Evolutionary conservation across 2,113 vertebrate species (phyloP).

Genomic region (Eublepharis macularius): DNA sequence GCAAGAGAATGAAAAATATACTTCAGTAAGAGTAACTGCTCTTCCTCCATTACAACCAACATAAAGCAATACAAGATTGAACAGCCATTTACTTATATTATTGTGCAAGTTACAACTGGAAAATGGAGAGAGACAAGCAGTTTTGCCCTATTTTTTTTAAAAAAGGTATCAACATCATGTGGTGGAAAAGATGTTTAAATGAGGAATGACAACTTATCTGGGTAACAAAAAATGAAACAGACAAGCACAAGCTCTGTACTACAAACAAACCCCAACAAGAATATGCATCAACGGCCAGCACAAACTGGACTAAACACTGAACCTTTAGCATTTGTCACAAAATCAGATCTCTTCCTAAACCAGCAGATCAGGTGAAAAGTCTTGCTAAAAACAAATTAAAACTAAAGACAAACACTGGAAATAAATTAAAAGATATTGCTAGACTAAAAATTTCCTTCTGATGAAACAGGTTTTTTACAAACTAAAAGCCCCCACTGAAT

Average conservation of each 20-base stretch:
- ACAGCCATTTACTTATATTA: conserved; percentile 79
- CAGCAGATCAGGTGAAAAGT: conserved; percentile 74
- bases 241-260: conserved; percentile 76
- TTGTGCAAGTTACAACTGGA: conserved; percentile 75
- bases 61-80: conserved; percentile 78
- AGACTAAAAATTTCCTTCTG: conserved; percentile 68
- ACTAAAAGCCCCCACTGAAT: conserved; percentile 64
- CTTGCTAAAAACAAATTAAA: conserved; percentile 63
- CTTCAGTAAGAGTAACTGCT: conserved; percentile 62
- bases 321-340: conserved; percentile 78
- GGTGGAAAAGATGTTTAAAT: conserved; percentile 65
- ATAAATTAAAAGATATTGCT: conserved; percentile 63
- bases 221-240: conserved; percentile 68
- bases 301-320: conserved; percentile 81
- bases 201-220: conserved; percentile 73
- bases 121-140: conserved; percentile 70
- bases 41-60: conserved; percentile 67
- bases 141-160: conserved; percentile 71
- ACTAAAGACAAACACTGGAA: conserved; percentile 54
- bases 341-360: conserved; percentile 75
- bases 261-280: conserved; percentile 79
- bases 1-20: conserved; percentile 53
- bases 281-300: conserved; percentile 79
- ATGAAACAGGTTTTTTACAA: conserved; percentile 64
- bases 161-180: conserved; percentile 71